Evolutionary conservation across 2,113 vertebrate genomes (phyloP).

Genomic region (Clarias batrachus): DNA sequence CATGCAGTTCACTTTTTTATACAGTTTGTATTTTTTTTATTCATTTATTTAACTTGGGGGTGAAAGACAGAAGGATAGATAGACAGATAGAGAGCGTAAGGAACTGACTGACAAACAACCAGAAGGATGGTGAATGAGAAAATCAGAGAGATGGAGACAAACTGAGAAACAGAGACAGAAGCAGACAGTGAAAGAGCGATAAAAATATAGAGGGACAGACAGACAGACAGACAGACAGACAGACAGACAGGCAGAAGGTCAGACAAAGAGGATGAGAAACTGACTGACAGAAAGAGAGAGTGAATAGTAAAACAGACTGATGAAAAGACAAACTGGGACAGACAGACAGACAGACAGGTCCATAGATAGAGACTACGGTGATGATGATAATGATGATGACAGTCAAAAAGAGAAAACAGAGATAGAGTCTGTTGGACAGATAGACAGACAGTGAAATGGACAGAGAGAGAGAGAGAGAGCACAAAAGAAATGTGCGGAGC

Average conservation of each 20-base stretch:
- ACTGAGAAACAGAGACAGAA: not conserved
- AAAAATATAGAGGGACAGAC: not conserved
- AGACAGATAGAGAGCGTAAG: not conserved
- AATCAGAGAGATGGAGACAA: not conserved
- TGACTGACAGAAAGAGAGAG: not conserved
- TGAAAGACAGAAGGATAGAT: not conserved
- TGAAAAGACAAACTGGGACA: not conserved
- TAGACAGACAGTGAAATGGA: not conserved
- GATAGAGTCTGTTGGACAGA: not conserved
- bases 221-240: accelerated
- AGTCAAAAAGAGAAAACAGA: not conserved
- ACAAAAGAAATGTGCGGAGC: no score
- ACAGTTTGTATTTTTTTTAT: not conserved
- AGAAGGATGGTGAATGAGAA: not conserved
- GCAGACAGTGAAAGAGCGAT: no score
- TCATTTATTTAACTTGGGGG: not conserved
- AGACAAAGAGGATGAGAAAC: not conserved
- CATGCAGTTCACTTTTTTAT: not conserved
- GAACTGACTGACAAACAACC: not conserved
- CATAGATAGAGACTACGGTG: not conserved
- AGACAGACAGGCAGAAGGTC: not conserved
- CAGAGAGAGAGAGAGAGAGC: not conserved
- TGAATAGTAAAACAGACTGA: not conserved
- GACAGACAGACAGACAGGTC: not conserved
- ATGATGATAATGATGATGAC: no score